phyloP scores from a whole-genome alignment of 2,113 vertebrate genomes.

The Herpetotheres cachinnans region DNA sequence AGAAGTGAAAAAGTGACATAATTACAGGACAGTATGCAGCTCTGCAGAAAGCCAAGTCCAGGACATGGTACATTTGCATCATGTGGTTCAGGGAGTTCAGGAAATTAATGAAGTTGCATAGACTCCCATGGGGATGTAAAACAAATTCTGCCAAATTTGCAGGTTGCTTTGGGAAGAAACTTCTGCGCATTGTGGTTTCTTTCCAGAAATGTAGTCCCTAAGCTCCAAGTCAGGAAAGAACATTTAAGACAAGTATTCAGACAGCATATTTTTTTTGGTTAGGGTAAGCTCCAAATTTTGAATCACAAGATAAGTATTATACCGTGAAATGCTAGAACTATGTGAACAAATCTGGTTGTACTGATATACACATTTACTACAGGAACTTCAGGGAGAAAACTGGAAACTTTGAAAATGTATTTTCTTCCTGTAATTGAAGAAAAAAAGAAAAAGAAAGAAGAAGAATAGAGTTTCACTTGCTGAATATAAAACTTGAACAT shows the following conservation, averaged over 20 bases:
- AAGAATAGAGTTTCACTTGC: background rate
- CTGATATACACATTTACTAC: background rate
- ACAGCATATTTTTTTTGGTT: background rate
- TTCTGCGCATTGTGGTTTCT: background rate
- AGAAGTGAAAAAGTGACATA: background rate
- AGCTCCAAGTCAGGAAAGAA: background rate
- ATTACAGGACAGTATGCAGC: background rate
- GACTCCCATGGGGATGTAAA: background rate
- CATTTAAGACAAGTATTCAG: background rate
- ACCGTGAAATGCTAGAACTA: background rate
- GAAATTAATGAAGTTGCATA: background rate
- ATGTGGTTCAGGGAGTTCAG: background rate
- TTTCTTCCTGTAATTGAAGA: background rate
- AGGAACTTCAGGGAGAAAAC: background rate
- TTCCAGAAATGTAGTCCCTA: background rate
- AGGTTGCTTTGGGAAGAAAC: background rate
- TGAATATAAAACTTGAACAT: background rate
- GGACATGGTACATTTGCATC: background rate
- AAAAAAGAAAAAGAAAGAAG: background rate
- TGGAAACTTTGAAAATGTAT: background rate
- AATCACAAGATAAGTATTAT: background rate
- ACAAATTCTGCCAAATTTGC: background rate
- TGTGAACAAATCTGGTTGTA: background rate
- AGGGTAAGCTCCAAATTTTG: background rate
- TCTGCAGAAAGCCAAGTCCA: background rate